Evolutionary conservation across 2,797 vertebrate genomes (phyloP), one percentile per base, ranked within the genome.

Genomic region (Megaceryle alcyon): DNA sequence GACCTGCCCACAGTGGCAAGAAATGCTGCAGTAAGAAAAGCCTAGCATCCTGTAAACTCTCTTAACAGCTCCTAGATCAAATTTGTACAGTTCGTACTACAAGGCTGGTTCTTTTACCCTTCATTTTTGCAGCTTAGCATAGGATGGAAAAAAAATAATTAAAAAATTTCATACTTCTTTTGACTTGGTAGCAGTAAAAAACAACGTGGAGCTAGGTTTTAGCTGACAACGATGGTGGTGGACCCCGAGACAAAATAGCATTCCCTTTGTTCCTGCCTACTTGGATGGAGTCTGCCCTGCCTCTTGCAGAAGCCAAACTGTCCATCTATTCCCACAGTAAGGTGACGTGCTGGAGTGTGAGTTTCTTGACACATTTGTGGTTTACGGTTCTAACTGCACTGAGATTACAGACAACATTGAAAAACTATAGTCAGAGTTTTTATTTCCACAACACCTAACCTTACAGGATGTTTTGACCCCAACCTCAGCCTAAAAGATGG

Each of bases 301-400:
- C 37, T 69, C 64, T 70, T 2, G 0, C n/a, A 61, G 60, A 65
- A 77, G 51, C 56, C 59, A 63, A 78, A 82, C 48, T 28, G 17
- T n/a, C 43, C 4, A 0, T 59, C 37, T 68, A 10, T 63, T 75
- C 54, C 69, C 63, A 76, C 31, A 68, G 28, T 37, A 76, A 85
- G 49, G 21, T 1, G 0, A 69, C 9, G 2, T 15, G 12, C 43
- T 14, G 2, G 39, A 61, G 31, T 12, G 25, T 8, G 72, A 46
- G 12, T 33, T 66, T 43, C 33, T 57, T 54, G 6, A 8, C 19
- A 33, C 3, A 31, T 79, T 39, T 63, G 37, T 54, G n/a, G 15
- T 75, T 88, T 86, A 63, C 28, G 59, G 22, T 46, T 66, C 44
- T 56, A 63, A 54, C 17, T 2, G 1, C 14, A 6, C 33, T 49